Evolutionary conservation across 2,888 invertebrate species (phyloP), one percentile per base, ranked within the genome.

Genomic region (Clanis bilineata): DNA sequence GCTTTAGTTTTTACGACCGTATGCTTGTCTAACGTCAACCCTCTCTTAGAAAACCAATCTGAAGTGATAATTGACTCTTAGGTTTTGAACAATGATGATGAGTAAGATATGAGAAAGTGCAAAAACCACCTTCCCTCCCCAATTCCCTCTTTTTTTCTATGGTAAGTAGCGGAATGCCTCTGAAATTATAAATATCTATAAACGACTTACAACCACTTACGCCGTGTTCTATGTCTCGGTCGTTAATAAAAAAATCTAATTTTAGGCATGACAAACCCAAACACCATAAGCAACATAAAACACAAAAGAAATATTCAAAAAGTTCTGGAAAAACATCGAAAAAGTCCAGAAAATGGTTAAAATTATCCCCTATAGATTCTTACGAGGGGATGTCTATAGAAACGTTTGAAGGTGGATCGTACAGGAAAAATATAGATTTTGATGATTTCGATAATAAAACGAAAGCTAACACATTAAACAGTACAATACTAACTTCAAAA

Each of bases 301-400:
- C 12, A 15, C 44, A 56, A 9, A 54, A 43, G 47, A 55, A 10
- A 21, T 10, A 22, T 7, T 15, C 15, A 56, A 44, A 10, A 9
- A 7, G 32, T 18, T 18, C 25, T 32, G n/a, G 39, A 5, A 10
- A 59, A 55, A 51, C n/a, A 3, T 38, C 32, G n/a, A 25, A 54
- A 21, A 60, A 36, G 36, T 25, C 57, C 9, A n/a, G 54, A 12
- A 18, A 55, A 58, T 25, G 22, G 10, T 9, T 56, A 9, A 32
- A 51, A 6, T 0, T 39, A 2, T 44, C 28, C 10, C 23, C 55
- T 10, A 1, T n/a, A 21, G 60, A 58, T 9, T 56, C 59, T 28
- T 60, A 59, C 32, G 66, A 62, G 51, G 62, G 64, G 2, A 59
- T 66, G 6, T 57, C 62, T 41, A 66, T 61, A 32, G 66, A 64